Percentiles rank a stretch among this genome's conserved stretches.
Conservation (phyloP, 2,888 invertebrate species). For the Conomelus anceps region DNA sequence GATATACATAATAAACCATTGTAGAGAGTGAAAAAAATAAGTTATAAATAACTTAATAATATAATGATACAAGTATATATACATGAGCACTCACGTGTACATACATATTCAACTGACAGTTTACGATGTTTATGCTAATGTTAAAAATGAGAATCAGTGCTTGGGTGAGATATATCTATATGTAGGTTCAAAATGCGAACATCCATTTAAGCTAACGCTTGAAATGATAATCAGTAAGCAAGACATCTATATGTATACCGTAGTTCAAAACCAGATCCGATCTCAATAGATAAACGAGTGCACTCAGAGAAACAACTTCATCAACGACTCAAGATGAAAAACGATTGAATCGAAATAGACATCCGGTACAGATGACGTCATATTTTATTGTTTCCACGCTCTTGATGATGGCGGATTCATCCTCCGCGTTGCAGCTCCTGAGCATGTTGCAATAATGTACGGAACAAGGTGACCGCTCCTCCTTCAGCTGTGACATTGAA, state of each 20-base stretch:
- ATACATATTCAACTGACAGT: not conserved
- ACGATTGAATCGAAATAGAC: not conserved
- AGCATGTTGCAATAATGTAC: not conserved
- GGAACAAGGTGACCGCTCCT: not conserved
- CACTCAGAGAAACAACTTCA: not conserved
- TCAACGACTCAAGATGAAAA: not conserved
- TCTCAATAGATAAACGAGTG: too few relatives aligned
- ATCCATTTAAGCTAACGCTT: too few relatives aligned
- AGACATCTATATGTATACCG: too few relatives aligned
- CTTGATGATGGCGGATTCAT: not conserved
- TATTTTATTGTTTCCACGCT: not conserved
- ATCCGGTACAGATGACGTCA: not conserved
- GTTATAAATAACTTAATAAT: too few relatives aligned
- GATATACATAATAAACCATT: too few relatives aligned
- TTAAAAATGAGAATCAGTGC: not conserved
- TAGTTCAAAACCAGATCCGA: too few relatives aligned
- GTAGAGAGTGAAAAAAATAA: too few relatives aligned
- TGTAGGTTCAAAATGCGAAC: too few relatives aligned
- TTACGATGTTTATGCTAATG: not conserved
- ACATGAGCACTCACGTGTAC: not conserved
- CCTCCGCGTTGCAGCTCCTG: too few relatives aligned
- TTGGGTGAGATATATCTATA: not conserved
- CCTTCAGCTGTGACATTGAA: not conserved
- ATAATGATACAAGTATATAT: too few relatives aligned
- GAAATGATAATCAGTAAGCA: too few relatives aligned